Percentiles rank a stretch among this genome's conserved stretches.
phyloP scores from a whole-genome alignment of 1,140 invertebrate species.

The Drosophila oshimai region DNA sequence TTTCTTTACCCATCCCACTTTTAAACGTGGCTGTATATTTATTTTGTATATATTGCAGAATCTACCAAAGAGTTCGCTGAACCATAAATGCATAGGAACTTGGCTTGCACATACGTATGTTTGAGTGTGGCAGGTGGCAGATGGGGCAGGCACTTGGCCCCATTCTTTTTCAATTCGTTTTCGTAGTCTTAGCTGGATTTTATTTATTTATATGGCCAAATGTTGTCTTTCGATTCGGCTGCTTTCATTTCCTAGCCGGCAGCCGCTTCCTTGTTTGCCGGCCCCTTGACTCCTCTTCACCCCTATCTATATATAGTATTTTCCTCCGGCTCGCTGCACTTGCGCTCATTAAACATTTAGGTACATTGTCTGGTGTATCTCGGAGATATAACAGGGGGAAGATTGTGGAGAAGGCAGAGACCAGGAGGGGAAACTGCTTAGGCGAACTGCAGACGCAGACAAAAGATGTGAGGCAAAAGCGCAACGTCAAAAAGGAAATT shows the following conservation, averaged over 20 bases:
- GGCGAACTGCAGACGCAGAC: slow-evolving; percentile 37
- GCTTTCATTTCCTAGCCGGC: slow-evolving; percentile 40
- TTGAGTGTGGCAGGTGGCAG: slow-evolving; percentile 6
- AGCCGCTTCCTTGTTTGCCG: slow-evolving; percentile 27
- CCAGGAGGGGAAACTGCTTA: slow-evolving; percentile 10
- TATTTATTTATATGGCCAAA: slow-evolving; percentile 73
- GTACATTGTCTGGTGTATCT: slow-evolving; percentile 64
- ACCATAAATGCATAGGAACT: slow-evolving; percentile 23
- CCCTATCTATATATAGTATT: background rate
- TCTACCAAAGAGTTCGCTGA: slow-evolving; percentile 34
- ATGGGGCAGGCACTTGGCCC: slow-evolving; percentile 43
- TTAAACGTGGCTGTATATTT: background rate
- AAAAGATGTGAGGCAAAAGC: slow-evolving; percentile 68
- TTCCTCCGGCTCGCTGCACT: slow-evolving; percentile 42
- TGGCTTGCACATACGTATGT: background rate
- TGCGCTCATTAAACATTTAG: slow-evolving; percentile 73
- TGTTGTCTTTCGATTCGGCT: slow-evolving; percentile 65
- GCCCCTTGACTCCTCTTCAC: background rate
- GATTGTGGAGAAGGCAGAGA: too few species aligned
- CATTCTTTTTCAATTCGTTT: slow-evolving; percentile 63
- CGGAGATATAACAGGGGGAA: background rate
- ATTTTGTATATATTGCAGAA: background rate
- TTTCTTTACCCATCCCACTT: background rate
- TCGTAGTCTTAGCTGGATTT: slow-evolving; percentile 41
- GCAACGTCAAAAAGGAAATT: slow-evolving; percentile 60